Conservation (phyloP, 1,140 invertebrate genomes). For the Venturia canescens region DNA sequence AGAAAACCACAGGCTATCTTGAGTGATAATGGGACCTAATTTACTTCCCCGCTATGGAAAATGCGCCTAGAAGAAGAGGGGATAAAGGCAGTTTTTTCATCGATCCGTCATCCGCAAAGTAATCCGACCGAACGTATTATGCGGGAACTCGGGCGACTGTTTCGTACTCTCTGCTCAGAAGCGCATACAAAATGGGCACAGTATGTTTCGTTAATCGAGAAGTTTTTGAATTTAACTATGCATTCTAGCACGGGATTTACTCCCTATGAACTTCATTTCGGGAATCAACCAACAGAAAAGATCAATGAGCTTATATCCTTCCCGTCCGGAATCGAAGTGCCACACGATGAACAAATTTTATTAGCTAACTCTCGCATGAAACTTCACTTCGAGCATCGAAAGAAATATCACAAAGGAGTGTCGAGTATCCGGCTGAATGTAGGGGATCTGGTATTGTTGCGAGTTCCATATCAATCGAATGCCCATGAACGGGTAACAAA, state of each 20-base stretch:
- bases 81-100: conserved; percentile 36
- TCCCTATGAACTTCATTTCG: conserved; percentile 51
- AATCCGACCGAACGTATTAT: conserved; percentile 46
- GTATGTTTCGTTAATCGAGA: conserved; percentile 31
- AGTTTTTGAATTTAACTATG: conserved; percentile 24
- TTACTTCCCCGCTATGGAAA: conserved; percentile 30
- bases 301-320: not conserved
- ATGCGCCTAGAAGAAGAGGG: not conserved
- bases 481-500: not conserved
- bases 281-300: not conserved
- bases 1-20: conserved; percentile 38
- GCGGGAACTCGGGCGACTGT: conserved; percentile 34
- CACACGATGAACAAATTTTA: not conserved
- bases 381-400: not conserved
- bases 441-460: conserved; percentile 13
- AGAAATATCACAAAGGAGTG: too few species aligned
- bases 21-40: conserved; percentile 12
- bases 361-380: not conserved
- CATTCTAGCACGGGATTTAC: conserved; percentile 49
- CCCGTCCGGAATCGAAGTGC: not conserved
- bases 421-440: conserved; percentile 4
- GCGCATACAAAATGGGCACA: conserved; percentile 41
- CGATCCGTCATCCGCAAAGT: conserved; percentile 32
- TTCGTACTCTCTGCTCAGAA: too few species aligned
- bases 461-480: not conserved